Evolutionary conservation across 2,113 vertebrate genomes (phyloP), one percentile per base, ranked within the genome.

Genomic region (Perca schrenkii): DNA sequence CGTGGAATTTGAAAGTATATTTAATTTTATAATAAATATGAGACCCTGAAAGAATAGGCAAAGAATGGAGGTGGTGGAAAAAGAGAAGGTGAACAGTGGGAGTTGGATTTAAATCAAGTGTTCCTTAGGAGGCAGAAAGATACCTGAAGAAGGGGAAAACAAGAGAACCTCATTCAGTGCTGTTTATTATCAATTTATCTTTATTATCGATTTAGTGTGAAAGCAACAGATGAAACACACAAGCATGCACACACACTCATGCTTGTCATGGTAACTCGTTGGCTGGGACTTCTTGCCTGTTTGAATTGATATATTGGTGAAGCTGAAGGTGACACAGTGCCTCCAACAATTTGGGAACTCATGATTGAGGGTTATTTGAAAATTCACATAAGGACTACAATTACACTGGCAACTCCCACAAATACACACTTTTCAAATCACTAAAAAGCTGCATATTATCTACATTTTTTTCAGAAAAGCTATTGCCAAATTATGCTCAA

Each of bases 381-480:
- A 71, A 77, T 84, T 82, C 4, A 61, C 77, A 80, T 53, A 34
- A 69, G 80, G 50, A 77, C 69, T 64, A 60, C 6, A 6, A 81
- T 72, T 43, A 43, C 77, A 84, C 72, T 49, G 43, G 58, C 61
- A 46, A 53, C 79, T 73, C 68, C 69, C 60, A 61, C 47, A 62
- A 54, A 71, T 3, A 57, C 57, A 58, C 58, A 73, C 65, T 47
- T 70, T 43, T 68, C 8, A 21, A 12, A 19, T 80, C 56, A 72
- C 62, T 13, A n/a, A 80, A 65, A 87, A 79, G 78, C 79, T 85
- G 74, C 71, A 85, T 87, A 89, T 87, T 61, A 89, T 79, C 81
- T 36, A 65, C 40, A 25, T 50, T 85, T 70, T 85, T 70, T 67
- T 56, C 69, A 56, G 8, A 75, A 75, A 84, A 82, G 21, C 71